Evolutionary conservation across 2,888 invertebrate species (phyloP).

Genomic region (Dicyrtomina minuta): DNA sequence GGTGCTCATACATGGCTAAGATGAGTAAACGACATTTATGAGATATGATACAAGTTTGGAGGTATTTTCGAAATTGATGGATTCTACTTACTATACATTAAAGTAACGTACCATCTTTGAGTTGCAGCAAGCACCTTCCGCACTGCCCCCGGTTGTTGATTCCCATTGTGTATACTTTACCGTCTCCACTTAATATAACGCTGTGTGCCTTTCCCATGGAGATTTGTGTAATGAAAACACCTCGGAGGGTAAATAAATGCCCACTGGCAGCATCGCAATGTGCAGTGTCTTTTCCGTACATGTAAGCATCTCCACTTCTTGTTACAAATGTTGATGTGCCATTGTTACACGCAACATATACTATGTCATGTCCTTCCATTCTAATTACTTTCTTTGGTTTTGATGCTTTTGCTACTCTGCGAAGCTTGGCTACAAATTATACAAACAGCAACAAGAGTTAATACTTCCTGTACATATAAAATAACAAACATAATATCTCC

Average conservation of each 20-base stretch:
- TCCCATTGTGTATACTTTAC: constrained; percentile 91
- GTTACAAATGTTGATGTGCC: constrained; percentile 92
- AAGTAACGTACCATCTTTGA: constrained; percentile 58
- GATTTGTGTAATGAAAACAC: constrained; percentile 70
- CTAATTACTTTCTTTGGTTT: constrained; percentile 90
- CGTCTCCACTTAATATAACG: constrained; percentile 82
- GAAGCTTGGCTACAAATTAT: constrained; percentile 60
- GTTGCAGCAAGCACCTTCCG: constrained; percentile 63
- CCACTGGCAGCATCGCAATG: constrained; percentile 73
- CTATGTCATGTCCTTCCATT: constrained; percentile 80
- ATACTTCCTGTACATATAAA: neutral
- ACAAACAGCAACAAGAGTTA: neutral
- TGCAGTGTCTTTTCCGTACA: constrained; percentile 92
- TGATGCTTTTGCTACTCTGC: constrained; percentile 83
- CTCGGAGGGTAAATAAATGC: constrained; percentile 71
- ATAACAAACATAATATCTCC: neutral
- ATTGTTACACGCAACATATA: constrained; percentile 87
- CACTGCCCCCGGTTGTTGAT: constrained; percentile 98
- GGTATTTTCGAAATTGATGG: too few relatives aligned
- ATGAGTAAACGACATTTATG: too few relatives aligned
- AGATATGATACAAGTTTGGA: too few relatives aligned
- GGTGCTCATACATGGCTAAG: too few relatives aligned
- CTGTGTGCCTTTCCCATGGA: constrained; percentile 94
- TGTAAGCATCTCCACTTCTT: constrained; percentile 81
- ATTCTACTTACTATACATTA: too few relatives aligned